These are phyloP conservation scores for Urocyon cinereoargenteus DNA, from an alignment of 2,797 vertebrate genomes.

Conservation along the genomic window DNA sequence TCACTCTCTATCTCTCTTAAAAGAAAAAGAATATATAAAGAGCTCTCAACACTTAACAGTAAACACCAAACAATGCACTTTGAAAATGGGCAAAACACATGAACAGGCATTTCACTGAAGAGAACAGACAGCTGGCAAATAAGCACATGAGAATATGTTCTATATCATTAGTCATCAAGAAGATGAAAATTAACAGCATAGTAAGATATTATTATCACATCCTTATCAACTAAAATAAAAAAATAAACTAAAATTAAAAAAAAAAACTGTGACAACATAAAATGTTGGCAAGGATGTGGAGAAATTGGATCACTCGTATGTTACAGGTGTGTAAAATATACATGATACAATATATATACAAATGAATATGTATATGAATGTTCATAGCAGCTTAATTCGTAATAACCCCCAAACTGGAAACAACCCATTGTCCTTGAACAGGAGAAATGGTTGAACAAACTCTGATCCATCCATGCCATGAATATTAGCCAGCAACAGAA, in stretches of 20 bases:
- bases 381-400: background rate
- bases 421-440: background rate
- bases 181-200: background rate
- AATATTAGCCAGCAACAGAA: background rate
- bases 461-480: background rate
- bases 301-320: background rate
- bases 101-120: background rate
- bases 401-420: background rate
- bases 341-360: background rate
- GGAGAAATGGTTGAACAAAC: background rate
- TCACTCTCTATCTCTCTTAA: background rate
- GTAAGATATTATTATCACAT: background rate
- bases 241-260: background rate
- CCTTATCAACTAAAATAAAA: background rate
- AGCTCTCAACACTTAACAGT: background rate
- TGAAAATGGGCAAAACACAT: constrained; percentile 11
- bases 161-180: background rate
- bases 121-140: background rate
- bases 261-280: background rate
- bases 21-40: background rate
- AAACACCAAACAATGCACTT: background rate
- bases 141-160: background rate
- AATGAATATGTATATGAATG: background rate
- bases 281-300: background rate
- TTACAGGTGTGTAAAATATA: background rate